Evolutionary conservation across 2,888 invertebrate species (phyloP).

Genomic region (Gerosis bhagava): DNA sequence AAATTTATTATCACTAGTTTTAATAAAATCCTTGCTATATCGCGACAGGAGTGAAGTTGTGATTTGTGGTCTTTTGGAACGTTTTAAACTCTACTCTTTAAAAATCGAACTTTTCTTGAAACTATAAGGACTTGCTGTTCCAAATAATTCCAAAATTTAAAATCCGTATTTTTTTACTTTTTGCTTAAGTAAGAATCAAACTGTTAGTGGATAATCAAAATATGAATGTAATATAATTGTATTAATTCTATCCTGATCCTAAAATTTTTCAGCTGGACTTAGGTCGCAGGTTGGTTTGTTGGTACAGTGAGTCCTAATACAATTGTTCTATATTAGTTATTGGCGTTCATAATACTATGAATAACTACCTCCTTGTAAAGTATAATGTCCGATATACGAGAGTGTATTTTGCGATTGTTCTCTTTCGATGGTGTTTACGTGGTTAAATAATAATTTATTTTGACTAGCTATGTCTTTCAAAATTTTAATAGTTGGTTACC

Average conservation of each 20-base stretch:
- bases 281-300: too few relatives aligned
- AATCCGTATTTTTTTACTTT: neutral
- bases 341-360: conserved; percentile 14
- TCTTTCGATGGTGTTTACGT: conserved; percentile 17
- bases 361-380: conserved; percentile 19
- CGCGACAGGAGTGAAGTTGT: conserved; percentile 51
- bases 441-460: conserved; percentile 14
- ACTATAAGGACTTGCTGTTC: conserved; percentile 27
- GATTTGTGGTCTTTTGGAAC: conserved; percentile 73
- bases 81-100: conserved; percentile 41
- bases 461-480: conserved; percentile 19
- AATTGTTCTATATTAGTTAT: conserved; percentile 17
- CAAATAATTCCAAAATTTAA: conserved; percentile 15
- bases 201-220: too few relatives aligned
- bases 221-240: too few relatives aligned
- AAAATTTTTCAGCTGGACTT: too few relatives aligned
- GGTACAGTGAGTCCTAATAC: conserved; percentile 14
- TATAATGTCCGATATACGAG: conserved; percentile 19
- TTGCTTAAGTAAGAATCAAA: too few relatives aligned
- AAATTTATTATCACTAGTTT: conserved; percentile 66
- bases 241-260: too few relatives aligned
- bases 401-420: conserved; percentile 21
- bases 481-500: conserved; percentile 4
- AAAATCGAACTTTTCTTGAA: too few relatives aligned
- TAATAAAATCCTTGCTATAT: conserved; percentile 39